These are phyloP conservation scores for Pseudolycoriella hygida DNA, from an alignment of 2,888 invertebrate genomes.

Conservation along the genomic window DNA sequence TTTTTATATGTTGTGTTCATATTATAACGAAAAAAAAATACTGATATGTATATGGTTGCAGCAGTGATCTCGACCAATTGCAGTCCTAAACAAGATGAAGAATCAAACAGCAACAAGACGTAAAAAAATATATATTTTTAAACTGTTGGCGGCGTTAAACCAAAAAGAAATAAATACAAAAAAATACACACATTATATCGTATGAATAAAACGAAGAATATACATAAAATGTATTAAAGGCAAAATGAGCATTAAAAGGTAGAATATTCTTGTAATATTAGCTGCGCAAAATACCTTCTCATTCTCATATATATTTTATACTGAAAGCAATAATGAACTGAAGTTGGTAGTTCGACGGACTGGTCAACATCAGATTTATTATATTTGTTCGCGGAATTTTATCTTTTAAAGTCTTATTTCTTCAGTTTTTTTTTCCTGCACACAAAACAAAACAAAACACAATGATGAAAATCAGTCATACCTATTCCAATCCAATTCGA, in stretches of 20 bases:
- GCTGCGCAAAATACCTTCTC: background rate
- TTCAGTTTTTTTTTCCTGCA: too few relatives aligned
- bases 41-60: background rate
- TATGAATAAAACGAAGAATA: background rate
- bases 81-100: background rate
- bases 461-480: too few relatives aligned
- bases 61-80: background rate
- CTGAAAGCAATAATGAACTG: background rate
- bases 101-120: background rate
- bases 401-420: background rate
- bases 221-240: background rate
- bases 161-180: background rate
- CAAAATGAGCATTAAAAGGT: background rate
- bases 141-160: conserved; percentile 1
- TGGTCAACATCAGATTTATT: background rate
- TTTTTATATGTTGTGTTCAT: background rate
- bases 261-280: background rate
- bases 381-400: background rate
- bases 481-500: too few relatives aligned
- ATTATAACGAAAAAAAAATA: background rate
- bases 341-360: background rate
- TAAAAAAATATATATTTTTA: background rate
- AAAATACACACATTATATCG: background rate
- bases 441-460: too few relatives aligned
- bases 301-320: background rate